phyloP scores from a whole-genome alignment of 2,888 invertebrate genomes.

The Cephus pulcher region DNA sequence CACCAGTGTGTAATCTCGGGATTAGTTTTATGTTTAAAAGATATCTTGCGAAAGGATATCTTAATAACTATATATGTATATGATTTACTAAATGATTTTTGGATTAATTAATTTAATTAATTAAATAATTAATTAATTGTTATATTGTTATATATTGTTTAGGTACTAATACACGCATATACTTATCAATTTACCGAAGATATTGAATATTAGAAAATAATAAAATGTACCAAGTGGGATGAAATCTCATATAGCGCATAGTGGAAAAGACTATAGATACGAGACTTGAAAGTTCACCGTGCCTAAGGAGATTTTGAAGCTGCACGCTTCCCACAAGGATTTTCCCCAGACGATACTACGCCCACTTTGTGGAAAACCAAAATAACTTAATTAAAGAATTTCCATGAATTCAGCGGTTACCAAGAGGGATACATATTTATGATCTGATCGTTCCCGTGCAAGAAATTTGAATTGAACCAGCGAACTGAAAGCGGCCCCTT shows the following conservation, averaged over 20 bases:
- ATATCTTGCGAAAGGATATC: too few relatives aligned
- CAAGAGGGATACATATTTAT: constrained; percentile 63
- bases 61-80: too few relatives aligned
- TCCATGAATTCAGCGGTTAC: constrained; percentile 61
- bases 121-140: not conserved
- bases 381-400: constrained; percentile 66
- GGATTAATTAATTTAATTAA: too few relatives aligned
- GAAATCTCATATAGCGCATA: not conserved
- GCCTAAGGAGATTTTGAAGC: constrained; percentile 55
- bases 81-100: too few relatives aligned
- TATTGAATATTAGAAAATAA: not conserved
- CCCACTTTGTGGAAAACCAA: constrained; percentile 47
- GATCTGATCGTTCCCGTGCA: constrained; percentile 50
- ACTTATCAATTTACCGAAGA: not conserved
- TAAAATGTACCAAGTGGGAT: not conserved
- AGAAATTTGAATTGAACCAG: constrained; percentile 45
- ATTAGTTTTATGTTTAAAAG: too few relatives aligned
- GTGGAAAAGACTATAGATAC: not conserved
- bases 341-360: constrained; percentile 42
- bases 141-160: not conserved
- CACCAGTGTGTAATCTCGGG: too few relatives aligned
- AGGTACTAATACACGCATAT: not conserved
- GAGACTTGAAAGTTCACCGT: not conserved
- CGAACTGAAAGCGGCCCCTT: constrained; percentile 3
- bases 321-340: constrained; percentile 61